phyloP scores from a whole-genome alignment of 2,888 invertebrate species.

The Zygogramma bicolorata region DNA sequence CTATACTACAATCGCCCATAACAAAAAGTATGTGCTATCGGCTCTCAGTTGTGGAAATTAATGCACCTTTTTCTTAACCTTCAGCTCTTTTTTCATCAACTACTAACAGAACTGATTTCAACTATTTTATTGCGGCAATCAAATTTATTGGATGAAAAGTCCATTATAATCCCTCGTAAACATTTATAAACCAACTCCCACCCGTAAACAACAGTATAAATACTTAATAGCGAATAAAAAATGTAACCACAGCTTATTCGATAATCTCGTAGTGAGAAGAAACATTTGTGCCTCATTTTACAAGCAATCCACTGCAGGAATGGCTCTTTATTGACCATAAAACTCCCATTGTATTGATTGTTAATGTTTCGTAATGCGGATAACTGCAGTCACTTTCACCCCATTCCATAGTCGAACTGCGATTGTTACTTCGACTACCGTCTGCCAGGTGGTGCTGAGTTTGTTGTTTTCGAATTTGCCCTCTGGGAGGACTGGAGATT shows the following conservation, averaged over 20 bases:
- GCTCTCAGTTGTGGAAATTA: too few relatives aligned
- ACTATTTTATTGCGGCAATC: background rate
- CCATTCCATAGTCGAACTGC: constrained; percentile 21
- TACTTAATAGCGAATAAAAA: constrained; percentile 55
- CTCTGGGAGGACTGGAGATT: background rate
- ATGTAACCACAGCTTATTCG: constrained; percentile 58
- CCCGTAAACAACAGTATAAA: background rate
- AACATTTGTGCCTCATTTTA: constrained; percentile 65
- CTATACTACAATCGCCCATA: too few relatives aligned
- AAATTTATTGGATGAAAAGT: background rate
- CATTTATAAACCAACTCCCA: background rate
- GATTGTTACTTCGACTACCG: constrained; percentile 35
- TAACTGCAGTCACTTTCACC: constrained; percentile 41
- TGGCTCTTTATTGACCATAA: constrained; percentile 67
- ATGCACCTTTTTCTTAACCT: background rate
- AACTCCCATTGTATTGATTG: constrained; percentile 68
- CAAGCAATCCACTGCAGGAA: constrained; percentile 63
- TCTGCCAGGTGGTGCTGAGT: constrained; percentile 37
- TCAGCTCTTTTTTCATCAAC: background rate
- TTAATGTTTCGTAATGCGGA: constrained; percentile 56
- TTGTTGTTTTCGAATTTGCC: constrained; percentile 11
- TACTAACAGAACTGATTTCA: background rate
- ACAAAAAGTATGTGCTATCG: too few relatives aligned
- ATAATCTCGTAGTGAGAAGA: constrained; percentile 61
- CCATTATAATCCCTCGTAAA: background rate